Conservation (phyloP, 2,888 invertebrate species). For the Ectemnius cavifrons region DNA sequence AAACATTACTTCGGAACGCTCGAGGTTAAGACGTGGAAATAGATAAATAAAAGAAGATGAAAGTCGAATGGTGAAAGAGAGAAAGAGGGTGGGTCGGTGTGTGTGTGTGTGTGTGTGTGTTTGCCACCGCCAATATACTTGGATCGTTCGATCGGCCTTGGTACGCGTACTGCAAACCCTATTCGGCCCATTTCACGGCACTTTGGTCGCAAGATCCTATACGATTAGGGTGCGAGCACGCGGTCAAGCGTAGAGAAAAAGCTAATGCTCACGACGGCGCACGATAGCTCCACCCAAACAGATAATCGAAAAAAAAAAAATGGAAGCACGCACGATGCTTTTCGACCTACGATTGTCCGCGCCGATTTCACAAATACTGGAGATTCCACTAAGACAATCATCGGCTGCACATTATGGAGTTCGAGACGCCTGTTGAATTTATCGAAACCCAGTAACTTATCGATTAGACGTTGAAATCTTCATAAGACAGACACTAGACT, state of each 20-base stretch:
- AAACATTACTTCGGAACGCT: neutral
- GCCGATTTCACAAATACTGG: too few species aligned
- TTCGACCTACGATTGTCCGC: too few species aligned
- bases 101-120: conserved; percentile 20
- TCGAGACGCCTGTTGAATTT: too few species aligned
- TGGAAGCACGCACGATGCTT: neutral
- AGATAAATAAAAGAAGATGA: neutral
- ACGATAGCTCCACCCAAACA: neutral
- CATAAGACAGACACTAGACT: too few species aligned
- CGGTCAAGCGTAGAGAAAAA: conserved; percentile 30
- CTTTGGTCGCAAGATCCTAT: conserved; percentile 28
- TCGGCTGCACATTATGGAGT: too few species aligned
- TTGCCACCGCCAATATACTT: conserved; percentile 14
- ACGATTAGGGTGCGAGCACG: conserved; percentile 38
- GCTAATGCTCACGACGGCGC: conserved; percentile 1
- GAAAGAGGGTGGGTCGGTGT: neutral
- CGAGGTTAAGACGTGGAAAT: conserved; percentile 4
- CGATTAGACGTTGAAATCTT: too few species aligned
- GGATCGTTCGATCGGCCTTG: conserved; percentile 28
- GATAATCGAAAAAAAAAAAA: neutral
- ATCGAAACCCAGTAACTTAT: too few species aligned
- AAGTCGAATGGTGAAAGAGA: neutral
- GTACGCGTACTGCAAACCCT: conserved; percentile 6
- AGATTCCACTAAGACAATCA: too few species aligned
- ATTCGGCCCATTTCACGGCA: conserved; percentile 40